A percentile compares a stretch with the other conserved stretches of the same genome.
These are phyloP conservation scores for Montipora capitata DNA, from an alignment of 92 coral and sea anemone genomes.

Conservation along the genomic window DNA sequence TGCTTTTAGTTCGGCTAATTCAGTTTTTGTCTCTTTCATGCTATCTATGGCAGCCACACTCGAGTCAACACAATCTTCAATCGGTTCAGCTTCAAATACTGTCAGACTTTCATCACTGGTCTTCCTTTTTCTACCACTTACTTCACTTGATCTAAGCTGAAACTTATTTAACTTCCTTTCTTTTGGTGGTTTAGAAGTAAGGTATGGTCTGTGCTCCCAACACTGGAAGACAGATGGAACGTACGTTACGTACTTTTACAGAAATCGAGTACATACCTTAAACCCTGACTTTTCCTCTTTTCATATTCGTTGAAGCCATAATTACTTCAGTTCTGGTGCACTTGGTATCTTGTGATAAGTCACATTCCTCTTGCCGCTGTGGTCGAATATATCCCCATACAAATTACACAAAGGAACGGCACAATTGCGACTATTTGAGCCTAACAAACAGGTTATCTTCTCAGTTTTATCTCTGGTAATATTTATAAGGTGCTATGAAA, in stretches of 20 bases:
- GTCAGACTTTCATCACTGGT: not conserved
- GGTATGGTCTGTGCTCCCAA: conserved; percentile 63
- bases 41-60: conserved; percentile 18
- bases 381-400: too few species aligned
- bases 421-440: conserved; percentile 29
- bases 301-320: not conserved
- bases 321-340: not conserved
- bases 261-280: not conserved
- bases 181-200: conserved; percentile 4
- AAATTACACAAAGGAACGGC: conserved; percentile 11
- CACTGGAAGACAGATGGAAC: conserved; percentile 61
- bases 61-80: conserved; percentile 2
- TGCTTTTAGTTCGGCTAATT: conserved; percentile 23
- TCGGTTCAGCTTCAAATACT: not conserved
- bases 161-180: conserved; percentile 46
- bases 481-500: not conserved
- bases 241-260: not conserved
- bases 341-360: conserved; percentile 36
- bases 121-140: conserved; percentile 5
- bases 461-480: not conserved
- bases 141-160: conserved; percentile 9
- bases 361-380: not conserved
- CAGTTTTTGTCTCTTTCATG: conserved; percentile 16
- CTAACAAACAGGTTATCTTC: not conserved
- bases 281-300: too few species aligned